Conservation (phyloP, 2,888 invertebrate species). For the Drosophila yooni region DNA sequence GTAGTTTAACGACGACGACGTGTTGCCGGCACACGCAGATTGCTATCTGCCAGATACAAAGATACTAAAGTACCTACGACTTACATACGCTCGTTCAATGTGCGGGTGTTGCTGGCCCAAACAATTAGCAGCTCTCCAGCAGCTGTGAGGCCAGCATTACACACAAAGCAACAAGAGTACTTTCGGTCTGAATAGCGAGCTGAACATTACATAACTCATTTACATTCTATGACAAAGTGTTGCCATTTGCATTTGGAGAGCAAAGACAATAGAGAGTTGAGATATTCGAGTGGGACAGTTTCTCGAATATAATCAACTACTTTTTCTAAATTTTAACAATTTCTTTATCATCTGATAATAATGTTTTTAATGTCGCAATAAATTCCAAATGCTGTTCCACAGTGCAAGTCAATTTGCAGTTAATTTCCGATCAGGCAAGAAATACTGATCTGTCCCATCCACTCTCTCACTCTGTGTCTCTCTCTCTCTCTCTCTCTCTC, state of each 20-base stretch:
- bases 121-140: conserved; percentile 59
- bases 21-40: conserved; percentile 75
- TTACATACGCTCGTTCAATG: conserved; percentile 25
- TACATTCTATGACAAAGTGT: conserved; percentile 2
- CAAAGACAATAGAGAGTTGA: background rate
- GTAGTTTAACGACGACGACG: conserved; percentile 77
- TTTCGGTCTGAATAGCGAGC: background rate
- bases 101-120: conserved; percentile 72
- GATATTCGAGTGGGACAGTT: background rate
- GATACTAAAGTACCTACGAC: conserved; percentile 48
- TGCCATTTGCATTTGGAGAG: conserved; percentile 2
- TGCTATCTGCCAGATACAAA: conserved; percentile 61
- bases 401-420: conserved; percentile 49
- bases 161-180: conserved; percentile 3
- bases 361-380: background rate
- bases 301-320: background rate
- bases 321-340: background rate
- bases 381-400: background rate
- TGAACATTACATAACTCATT: conserved; percentile 22
- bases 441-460: background rate
- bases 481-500: conserved; percentile 1
- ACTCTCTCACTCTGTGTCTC: background rate
- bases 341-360: background rate
- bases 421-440: conserved; percentile 45
- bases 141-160: conserved; percentile 15